Evolutionary conservation across 2,113 vertebrate species (phyloP), one percentile per base, ranked within the genome.

Genomic region (Colossoma macropomum): DNA sequence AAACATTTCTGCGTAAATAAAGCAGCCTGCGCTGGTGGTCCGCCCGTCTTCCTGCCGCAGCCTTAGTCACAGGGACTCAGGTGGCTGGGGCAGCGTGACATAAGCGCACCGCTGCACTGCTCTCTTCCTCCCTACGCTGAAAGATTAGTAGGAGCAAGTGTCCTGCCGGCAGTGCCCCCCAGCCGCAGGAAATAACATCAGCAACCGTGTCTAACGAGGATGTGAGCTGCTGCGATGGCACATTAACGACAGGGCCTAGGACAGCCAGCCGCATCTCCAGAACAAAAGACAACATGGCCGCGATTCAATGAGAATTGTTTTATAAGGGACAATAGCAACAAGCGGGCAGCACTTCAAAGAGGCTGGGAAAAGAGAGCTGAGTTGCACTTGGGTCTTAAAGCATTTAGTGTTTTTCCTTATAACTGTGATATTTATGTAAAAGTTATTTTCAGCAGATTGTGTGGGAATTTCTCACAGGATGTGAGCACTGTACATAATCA

Each of bases 271-370:
- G 88, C 85, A 80, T 87, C 84, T 85, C 78, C 83, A 82, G 54
- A 88, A 89, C 88, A 90, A 90, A 89, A 87, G 88, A 81, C 86
- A 83, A 83, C 82, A 75, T 91, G 92, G 71, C 87, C 92, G 89
- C 87, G 87, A 92, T 93, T 95, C 92, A 93, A 93, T 92, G 90
- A 90, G 90, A 87, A 94, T 94, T 92, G 93, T 93, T 92, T 88
- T 52, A 85, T 86, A 87, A 50, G 48, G 89, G 92, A 94, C 92
- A 94, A 94, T 92, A 87, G 92, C 78, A 77, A 78, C 60, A n/a
- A 32, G 88, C 87, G 87, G 89, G 87, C 60, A 80, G 23, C 27
- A 77, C 81, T 90, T 89, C 77, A 88, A 77, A 91, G 90, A 92
- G 89, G 91, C 86, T 93, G 91, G 90, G 92, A 92, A 92, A 92